Percentiles rank a stretch among this genome's conserved stretches.
phyloP scores from a whole-genome alignment of 2,888 invertebrate genomes.

The Cyclophora albipunctata region DNA sequence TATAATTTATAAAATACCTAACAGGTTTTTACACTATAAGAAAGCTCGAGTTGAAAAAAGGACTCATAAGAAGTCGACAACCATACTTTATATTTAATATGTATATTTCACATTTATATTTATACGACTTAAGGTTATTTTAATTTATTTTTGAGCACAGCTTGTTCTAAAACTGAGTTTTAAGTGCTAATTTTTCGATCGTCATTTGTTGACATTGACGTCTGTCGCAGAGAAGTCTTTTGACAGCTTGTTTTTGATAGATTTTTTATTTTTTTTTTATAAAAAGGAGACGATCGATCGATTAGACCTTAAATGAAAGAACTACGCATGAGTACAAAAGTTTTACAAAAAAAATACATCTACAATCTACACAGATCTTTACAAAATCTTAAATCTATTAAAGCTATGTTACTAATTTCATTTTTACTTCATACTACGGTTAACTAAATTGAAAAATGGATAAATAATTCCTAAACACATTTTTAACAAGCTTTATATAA shows the following conservation, averaged over 20 bases:
- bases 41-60: constrained; percentile 68
- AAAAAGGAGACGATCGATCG: too few species aligned
- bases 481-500: neutral
- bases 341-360: constrained; percentile 23
- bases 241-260: too few species aligned
- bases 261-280: too few species aligned
- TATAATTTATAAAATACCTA: constrained; percentile 21
- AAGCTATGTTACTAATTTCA: constrained; percentile 65
- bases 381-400: constrained; percentile 54
- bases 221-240: too few species aligned
- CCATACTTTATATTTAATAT: constrained; percentile 39
- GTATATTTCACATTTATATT: constrained; percentile 10
- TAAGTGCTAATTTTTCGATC: constrained; percentile 8
- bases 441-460: neutral
- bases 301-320: constrained; percentile 1
- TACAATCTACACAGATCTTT: constrained; percentile 23
- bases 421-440: constrained; percentile 4
- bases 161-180: constrained; percentile 28
- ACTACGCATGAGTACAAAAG: constrained; percentile 13
- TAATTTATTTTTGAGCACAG: constrained; percentile 48
- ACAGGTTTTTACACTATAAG: constrained; percentile 41
- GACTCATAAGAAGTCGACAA: constrained; percentile 68
- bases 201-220: neutral
- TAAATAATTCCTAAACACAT: neutral
- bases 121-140: neutral